These are phyloP conservation scores for Akabosia matsudoensis DNA, from an alignment of 1,140 invertebrate genomes.

Conservation along the genomic window DNA sequence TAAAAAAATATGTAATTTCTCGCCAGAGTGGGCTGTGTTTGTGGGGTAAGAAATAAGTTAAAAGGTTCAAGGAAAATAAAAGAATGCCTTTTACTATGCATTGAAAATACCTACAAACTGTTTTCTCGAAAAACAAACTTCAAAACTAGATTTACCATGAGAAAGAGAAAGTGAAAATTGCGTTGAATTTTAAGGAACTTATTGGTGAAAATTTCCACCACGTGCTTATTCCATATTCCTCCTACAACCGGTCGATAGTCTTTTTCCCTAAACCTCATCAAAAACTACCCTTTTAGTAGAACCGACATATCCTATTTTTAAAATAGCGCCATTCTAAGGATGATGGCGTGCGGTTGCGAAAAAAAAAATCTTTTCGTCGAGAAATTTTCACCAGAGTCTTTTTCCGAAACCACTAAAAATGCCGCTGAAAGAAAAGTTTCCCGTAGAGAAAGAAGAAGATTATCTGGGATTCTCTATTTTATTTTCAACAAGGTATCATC, in stretches of 20 bases:
- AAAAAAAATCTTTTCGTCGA: too few species aligned
- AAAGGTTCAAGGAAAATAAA: background rate
- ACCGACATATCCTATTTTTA: too few species aligned
- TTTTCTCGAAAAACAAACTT: too few species aligned
- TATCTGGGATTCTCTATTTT: background rate
- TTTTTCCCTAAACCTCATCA: background rate
- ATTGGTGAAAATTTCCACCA: background rate
- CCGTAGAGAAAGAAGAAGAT: background rate
- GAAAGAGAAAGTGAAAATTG: conserved; percentile 13
- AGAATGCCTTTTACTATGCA: background rate
- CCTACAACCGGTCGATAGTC: too few species aligned
- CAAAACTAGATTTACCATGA: too few species aligned
- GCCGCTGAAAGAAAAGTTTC: background rate
- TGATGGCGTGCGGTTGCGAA: too few species aligned
- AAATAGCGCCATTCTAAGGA: too few species aligned
- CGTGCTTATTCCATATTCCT: too few species aligned
- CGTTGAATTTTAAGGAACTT: background rate
- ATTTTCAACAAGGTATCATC: background rate
- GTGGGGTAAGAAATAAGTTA: too few species aligned
- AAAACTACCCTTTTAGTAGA: background rate
- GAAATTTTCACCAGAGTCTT: too few species aligned
- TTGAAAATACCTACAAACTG: too few species aligned
- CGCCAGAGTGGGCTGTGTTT: background rate
- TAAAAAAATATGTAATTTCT: conserved; percentile 8
- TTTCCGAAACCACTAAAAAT: background rate